Evolutionary conservation across 2,113 vertebrate genomes (phyloP).

Genomic region (Forbesichthys papilliferus): DNA sequence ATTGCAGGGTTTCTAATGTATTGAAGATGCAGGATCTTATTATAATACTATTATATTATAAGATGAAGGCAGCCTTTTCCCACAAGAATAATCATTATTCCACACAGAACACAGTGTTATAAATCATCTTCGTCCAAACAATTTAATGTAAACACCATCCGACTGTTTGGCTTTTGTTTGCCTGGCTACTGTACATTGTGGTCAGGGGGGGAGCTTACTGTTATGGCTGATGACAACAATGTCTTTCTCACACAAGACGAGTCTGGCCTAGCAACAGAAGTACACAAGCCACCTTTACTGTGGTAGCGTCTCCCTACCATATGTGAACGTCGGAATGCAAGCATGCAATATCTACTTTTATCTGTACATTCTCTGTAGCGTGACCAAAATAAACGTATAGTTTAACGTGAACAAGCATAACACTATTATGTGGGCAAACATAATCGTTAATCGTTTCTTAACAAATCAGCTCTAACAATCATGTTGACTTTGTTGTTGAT

Average conservation of each 20-base stretch:
- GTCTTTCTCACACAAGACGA: conserved; percentile 15
- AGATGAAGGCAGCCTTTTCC: conserved; percentile 8
- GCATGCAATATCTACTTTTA: too few relatives aligned
- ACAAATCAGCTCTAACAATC: too few relatives aligned
- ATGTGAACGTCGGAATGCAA: too few relatives aligned
- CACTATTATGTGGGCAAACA: too few relatives aligned
- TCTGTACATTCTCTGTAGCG: too few relatives aligned
- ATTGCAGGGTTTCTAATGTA: neutral
- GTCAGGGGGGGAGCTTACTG: conserved; percentile 23
- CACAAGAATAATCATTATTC: conserved; percentile 48
- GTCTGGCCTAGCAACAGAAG: too few relatives aligned
- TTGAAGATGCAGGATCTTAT: neutral
- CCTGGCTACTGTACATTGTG: conserved; percentile 54
- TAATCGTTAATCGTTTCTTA: too few relatives aligned
- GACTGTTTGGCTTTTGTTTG: conserved; percentile 45
- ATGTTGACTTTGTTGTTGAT: too few relatives aligned
- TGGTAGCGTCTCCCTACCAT: too few relatives aligned
- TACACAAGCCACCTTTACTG: too few relatives aligned
- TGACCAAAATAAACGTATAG: too few relatives aligned
- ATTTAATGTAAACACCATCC: conserved; percentile 53
- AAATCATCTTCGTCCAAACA: conserved; percentile 63
- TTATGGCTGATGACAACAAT: conserved; percentile 37
- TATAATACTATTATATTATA: conserved; percentile 5
- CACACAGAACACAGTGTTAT: conserved; percentile 34
- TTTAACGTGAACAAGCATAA: too few relatives aligned